These are phyloP conservation scores for Chaunax sp. DNA, from an alignment of 2,797 vertebrate genomes.

Conservation along the genomic window DNA sequence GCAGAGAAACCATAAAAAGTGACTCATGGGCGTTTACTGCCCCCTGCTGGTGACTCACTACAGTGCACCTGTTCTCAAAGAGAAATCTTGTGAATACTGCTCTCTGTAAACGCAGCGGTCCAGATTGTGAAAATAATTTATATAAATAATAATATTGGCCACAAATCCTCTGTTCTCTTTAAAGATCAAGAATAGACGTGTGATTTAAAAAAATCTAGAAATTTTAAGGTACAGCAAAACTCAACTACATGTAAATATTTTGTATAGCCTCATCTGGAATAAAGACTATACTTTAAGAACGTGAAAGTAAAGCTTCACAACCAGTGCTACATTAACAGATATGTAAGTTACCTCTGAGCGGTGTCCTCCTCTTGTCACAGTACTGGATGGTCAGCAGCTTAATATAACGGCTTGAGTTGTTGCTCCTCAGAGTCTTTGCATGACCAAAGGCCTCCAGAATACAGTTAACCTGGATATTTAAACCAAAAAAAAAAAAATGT, in stretches of 20 bases:
- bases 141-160: background rate
- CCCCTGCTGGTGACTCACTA: slow-evolving; percentile 66
- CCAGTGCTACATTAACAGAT: background rate
- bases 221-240: background rate
- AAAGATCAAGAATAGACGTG: background rate
- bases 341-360: slow-evolving; percentile 85
- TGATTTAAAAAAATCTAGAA: background rate
- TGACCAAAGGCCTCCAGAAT: slow-evolving; percentile 95
- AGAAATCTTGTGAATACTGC: background rate
- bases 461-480: slow-evolving; percentile 84
- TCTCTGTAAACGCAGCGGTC: background rate
- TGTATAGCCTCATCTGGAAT: background rate
- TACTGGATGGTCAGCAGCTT: slow-evolving; percentile 92
- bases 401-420: slow-evolving; percentile 91
- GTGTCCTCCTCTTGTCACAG: slow-evolving; percentile 86
- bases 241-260: background rate
- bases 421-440: slow-evolving; percentile 89
- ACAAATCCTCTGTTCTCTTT: background rate
- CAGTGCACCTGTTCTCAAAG: background rate
- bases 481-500: slow-evolving; percentile 14
- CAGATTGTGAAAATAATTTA: background rate
- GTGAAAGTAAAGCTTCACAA: background rate
- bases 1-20: background rate
- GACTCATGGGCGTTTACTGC: slow-evolving; percentile 54
- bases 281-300: background rate